A percentile compares a stretch with the other conserved stretches of the same genome.
Conservation (phyloP, 2,113 vertebrate species). For the Macrotus californicus region DNA sequence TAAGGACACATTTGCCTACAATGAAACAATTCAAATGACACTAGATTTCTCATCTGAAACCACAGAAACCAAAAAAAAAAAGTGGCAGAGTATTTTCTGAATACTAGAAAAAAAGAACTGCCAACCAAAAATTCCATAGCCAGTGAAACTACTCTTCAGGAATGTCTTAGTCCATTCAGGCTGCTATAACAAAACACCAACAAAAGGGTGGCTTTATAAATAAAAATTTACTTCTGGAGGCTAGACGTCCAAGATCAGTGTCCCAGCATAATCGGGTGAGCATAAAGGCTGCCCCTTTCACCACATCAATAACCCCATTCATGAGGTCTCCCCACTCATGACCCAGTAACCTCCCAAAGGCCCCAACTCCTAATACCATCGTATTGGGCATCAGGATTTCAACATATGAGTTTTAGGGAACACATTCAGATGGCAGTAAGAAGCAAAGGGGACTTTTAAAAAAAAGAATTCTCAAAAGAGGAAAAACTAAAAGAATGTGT, state of each 20-base stretch:
- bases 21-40: neutral
- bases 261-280: neutral
- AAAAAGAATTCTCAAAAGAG: neutral
- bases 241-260: neutral
- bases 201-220: neutral
- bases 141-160: conserved; percentile 3
- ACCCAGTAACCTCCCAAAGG: neutral
- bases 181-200: neutral
- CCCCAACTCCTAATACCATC: neutral
- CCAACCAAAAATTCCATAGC: conserved; percentile 2
- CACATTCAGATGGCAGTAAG: neutral
- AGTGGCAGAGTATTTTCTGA: neutral
- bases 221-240: neutral
- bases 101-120: neutral
- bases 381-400: neutral
- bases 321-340: neutral
- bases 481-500: neutral
- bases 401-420: neutral
- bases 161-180: neutral
- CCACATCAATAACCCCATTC: neutral
- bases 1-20: neutral
- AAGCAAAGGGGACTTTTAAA: neutral
- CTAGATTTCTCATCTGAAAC: neutral
- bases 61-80: neutral
- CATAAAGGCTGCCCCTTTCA: neutral